A percentile compares a stretch with the other conserved stretches of the same genome.
These are phyloP conservation scores for Acanthosepion esculentum DNA, from an alignment of 2,888 invertebrate species.

Conservation along the genomic window DNA sequence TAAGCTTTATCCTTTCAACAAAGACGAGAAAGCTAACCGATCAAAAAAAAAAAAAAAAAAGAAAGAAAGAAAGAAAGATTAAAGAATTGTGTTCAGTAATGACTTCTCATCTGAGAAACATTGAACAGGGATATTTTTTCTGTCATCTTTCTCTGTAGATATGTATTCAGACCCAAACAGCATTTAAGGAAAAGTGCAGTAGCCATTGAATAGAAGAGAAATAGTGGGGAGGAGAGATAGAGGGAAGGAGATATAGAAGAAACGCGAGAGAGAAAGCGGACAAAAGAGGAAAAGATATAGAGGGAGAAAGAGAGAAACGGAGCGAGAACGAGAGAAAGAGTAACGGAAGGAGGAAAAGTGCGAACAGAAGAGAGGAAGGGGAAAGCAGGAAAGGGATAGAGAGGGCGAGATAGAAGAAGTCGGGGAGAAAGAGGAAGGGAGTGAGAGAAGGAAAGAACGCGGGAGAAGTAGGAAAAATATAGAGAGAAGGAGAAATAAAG, in stretches of 20 bases:
- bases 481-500: too few species aligned
- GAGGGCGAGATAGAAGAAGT: background rate
- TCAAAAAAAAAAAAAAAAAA: background rate
- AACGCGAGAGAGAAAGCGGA: background rate
- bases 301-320: background rate
- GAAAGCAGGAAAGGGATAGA: background rate
- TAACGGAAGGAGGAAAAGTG: background rate
- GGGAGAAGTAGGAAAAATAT: too few species aligned
- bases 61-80: background rate
- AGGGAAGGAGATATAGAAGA: background rate
- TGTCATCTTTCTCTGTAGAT: background rate
- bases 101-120: background rate
- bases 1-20: background rate
- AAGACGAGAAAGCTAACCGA: background rate
- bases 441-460: too few species aligned
- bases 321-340: background rate
- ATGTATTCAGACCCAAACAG: background rate
- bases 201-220: background rate
- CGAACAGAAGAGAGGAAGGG: background rate
- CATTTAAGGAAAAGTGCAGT: background rate
- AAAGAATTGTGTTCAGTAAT: background rate
- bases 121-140: constrained; percentile 24
- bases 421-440: background rate
- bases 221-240: background rate
- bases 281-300: background rate